Percentiles rank a stretch among this genome's conserved stretches.
These are phyloP conservation scores for Saturnia pavonia DNA, from an alignment of 2,888 invertebrate species.

Conservation along the genomic window DNA sequence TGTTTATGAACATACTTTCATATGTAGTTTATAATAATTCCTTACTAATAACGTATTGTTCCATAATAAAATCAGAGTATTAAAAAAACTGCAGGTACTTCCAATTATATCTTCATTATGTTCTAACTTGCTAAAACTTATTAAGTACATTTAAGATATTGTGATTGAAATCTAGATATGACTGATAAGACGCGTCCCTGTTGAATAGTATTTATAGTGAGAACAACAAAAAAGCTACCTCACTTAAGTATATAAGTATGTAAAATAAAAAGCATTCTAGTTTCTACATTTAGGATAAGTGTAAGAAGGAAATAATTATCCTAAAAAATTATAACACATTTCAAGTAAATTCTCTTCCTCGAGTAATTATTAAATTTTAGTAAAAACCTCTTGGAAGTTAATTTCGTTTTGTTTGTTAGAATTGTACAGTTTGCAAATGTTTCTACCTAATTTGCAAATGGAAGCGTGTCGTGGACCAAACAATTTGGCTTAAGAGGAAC, in stretches of 20 bases:
- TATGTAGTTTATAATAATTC: no score
- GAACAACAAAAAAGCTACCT: no score
- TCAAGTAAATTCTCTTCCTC: neutral
- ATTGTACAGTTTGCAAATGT: conserved; percentile 37
- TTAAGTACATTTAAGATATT: no score
- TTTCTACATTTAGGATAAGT: neutral
- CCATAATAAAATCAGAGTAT: no score
- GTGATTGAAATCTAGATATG: no score
- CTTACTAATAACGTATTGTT: no score
- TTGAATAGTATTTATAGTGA: no score
- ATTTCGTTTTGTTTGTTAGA: conserved; percentile 19
- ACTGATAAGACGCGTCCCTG: no score
- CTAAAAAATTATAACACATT: neutral
- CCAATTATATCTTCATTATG: no score
- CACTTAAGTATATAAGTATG: no score
- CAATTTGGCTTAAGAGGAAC: conserved; percentile 75
- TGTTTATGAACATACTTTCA: neutral
- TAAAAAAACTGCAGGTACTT: no score
- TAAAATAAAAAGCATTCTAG: neutral
- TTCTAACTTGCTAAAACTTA: no score
- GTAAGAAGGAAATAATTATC: neutral
- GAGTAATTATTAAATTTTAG: neutral
- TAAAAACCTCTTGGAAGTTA: conserved; percentile 18
- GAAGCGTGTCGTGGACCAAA: conserved; percentile 72
- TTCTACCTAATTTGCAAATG: conserved; percentile 80